Base-by-base conservation (phyloP, 2,888 invertebrate species). In the Parapristionchus giblindavisi region DNA sequence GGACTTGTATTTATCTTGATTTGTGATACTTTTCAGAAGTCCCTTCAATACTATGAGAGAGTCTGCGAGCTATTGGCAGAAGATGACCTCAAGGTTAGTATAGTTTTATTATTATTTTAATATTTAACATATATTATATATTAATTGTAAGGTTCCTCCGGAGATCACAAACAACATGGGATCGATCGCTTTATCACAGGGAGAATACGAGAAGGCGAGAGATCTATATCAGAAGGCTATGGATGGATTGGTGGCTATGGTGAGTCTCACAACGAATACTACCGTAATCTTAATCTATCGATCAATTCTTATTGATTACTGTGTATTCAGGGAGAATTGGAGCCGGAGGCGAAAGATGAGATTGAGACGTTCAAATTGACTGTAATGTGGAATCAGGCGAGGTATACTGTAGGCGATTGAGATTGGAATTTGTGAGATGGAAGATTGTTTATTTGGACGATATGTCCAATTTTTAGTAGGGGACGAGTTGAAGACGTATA, bases 141-240 rank as follows among this genome's bases (percentile, higher is more conserved):
- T n/a, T 51, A 17, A 3, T 6, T 51, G 79, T 17, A 76, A 77
- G 43, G 76, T 78, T 75, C 98, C 98, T 0, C 94, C 98, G 0
- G 99, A 99, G 90, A 96, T 99, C 85, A 90, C 96, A 51, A 99
- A 98, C 90, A 99, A 99, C 89, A 94, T 99, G 0, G 97, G 95
- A 0, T 94, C 97, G 1, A 90, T 99, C 34, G 94, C 98, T 89
- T 91, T 88, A 85, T 92, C 95, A 66, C 91, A 97, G 76, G 93
- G 93, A 4, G 94, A 96, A 89, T 91, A 94, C 72, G 92, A 92
- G 79, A 93, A 95, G 87, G 94, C 98, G 0, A 93, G 93, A 88
- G 89, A 76, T 21, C 66, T 68, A 36, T 82, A 77, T 60, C 75
- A 79, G 61, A 76, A 78, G 60, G 79, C 80, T 0, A 66, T 72